Evolutionary conservation across 2,888 invertebrate genomes (phyloP).

Genomic region (Hesperia comma): DNA sequence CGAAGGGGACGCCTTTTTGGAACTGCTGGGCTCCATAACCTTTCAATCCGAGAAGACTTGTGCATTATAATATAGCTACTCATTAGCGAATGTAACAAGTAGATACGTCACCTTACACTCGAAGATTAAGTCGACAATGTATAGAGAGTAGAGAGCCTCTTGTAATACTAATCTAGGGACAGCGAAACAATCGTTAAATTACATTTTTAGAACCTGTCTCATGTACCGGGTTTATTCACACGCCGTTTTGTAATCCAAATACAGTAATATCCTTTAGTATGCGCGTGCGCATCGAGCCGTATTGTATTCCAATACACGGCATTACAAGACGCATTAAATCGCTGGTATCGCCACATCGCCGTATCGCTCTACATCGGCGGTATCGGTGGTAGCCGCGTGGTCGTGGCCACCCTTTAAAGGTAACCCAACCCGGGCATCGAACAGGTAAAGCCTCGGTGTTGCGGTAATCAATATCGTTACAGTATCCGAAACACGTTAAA

Average conservation of each 20-base stretch:
- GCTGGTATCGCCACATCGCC: slow-evolving; percentile 11
- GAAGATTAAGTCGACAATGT: too few species aligned
- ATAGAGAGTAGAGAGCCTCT: too few species aligned
- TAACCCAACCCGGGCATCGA: slow-evolving; percentile 37
- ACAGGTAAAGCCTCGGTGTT: slow-evolving; percentile 32
- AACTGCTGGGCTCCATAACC: too few species aligned
- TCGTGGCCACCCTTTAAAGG: slow-evolving; percentile 39
- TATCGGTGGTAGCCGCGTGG: slow-evolving; percentile 12
- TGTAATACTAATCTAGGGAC: too few species aligned
- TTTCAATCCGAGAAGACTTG: too few species aligned
- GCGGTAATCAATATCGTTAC: slow-evolving; percentile 30
- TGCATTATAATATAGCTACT: too few species aligned
- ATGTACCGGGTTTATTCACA: background rate
- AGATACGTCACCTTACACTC: too few species aligned
- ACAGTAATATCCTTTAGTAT: slow-evolving; percentile 11
- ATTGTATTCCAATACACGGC: slow-evolving; percentile 24
- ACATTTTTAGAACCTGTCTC: background rate
- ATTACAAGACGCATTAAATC: slow-evolving; percentile 24
- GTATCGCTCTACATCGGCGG: slow-evolving; percentile 26
- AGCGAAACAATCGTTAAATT: too few species aligned
- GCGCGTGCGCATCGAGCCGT: slow-evolving; percentile 17
- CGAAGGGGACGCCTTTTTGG: too few species aligned
- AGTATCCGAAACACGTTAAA: slow-evolving; percentile 18
- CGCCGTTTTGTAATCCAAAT: slow-evolving; percentile 17
- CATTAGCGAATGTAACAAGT: too few species aligned